Evolutionary conservation across 2,888 invertebrate genomes (phyloP).

Genomic region (Andrena chrysosceles): DNA sequence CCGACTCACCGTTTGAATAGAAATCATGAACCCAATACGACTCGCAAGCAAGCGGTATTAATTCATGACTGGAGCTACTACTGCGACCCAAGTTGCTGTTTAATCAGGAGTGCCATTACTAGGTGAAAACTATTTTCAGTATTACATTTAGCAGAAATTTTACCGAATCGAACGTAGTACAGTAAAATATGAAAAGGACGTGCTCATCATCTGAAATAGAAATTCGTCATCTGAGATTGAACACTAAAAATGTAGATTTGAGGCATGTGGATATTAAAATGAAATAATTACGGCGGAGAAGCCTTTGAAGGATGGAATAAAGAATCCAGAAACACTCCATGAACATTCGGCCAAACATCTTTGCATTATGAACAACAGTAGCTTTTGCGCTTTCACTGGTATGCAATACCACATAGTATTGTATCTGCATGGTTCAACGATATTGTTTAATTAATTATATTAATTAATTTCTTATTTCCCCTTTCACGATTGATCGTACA

Average conservation of each 20-base stretch:
- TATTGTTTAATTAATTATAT: too few species aligned
- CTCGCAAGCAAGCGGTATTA: too few species aligned
- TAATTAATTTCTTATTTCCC: neutral
- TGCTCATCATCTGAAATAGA: neutral
- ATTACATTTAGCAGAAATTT: neutral
- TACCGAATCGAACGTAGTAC: neutral
- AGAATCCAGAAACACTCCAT: neutral
- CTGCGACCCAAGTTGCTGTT: too few species aligned
- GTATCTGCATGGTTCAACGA: slow-evolving; percentile 48
- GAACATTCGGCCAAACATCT: neutral
- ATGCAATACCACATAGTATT: slow-evolving; percentile 35
- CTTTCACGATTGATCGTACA: neutral
- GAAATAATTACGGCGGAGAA: neutral
- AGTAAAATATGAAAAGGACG: neutral
- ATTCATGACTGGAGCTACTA: too few species aligned
- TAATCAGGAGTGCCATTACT: too few species aligned
- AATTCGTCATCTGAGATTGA: too few species aligned
- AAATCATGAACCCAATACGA: too few species aligned
- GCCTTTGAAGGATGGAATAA: neutral
- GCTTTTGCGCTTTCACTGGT: slow-evolving; percentile 29
- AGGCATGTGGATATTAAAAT: neutral
- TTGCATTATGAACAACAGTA: slow-evolving; percentile 38
- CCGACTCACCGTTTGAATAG: too few species aligned
- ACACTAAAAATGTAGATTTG: too few species aligned
- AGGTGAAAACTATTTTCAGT: too few species aligned